Evolutionary conservation across 1,140 invertebrate species (phyloP).

Genomic region (Arctopsyche grandis): DNA sequence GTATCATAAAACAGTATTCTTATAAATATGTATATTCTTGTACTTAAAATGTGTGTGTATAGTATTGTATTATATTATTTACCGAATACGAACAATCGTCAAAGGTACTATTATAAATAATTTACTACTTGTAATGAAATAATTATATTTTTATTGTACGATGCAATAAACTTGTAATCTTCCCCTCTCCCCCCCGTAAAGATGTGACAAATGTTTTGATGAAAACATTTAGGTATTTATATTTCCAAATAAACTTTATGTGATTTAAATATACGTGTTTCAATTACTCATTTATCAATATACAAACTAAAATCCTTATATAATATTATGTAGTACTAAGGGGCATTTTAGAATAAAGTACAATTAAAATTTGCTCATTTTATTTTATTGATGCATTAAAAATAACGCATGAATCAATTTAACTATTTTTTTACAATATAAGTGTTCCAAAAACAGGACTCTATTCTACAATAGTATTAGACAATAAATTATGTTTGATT

Average conservation of each 20-base stretch:
- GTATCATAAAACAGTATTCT: not conserved
- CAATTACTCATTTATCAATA: not conserved
- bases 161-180: slow-evolving; percentile 9
- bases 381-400: slow-evolving; percentile 37
- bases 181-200: not conserved
- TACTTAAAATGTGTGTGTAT: slow-evolving; percentile 4
- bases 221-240: slow-evolving; percentile 28
- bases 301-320: not conserved
- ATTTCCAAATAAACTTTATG: slow-evolving; percentile 34
- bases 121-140: not conserved
- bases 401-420: slow-evolving; percentile 25
- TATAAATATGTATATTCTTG: slow-evolving; percentile 11
- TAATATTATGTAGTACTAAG: not conserved
- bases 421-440: slow-evolving; percentile 27
- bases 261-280: slow-evolving; percentile 1
- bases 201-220: not conserved
- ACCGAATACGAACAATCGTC: not conserved
- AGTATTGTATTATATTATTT: not conserved
- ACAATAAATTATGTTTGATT: slow-evolving; percentile 3
- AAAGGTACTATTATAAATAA: not conserved
- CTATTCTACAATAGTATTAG: not conserved
- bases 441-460: not conserved
- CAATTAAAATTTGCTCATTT: slow-evolving; percentile 28
- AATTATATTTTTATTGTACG: not conserved
- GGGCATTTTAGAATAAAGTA: not conserved